Evolutionary conservation across 2,113 vertebrate species (phyloP).

Genomic region (Antidorcas marsupialis): DNA sequence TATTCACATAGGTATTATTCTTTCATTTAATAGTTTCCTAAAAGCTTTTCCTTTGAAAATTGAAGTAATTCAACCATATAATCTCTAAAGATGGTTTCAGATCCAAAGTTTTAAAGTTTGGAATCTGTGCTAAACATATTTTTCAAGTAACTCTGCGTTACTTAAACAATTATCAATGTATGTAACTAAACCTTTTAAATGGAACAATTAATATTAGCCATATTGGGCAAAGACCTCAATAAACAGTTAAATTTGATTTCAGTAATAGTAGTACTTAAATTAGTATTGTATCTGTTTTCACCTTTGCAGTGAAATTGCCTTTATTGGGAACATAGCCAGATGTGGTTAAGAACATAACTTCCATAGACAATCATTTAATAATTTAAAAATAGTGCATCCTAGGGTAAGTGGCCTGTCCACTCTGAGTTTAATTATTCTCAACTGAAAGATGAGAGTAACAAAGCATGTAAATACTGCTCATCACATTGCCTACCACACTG

Average conservation of each 20-base stretch:
- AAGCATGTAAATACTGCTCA: neutral
- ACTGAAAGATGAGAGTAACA: neutral
- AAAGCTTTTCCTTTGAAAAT: neutral
- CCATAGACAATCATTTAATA: neutral
- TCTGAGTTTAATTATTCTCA: neutral
- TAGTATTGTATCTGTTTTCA: neutral
- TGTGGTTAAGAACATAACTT: neutral
- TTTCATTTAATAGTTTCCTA: neutral
- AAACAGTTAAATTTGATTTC: neutral
- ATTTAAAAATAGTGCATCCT: neutral
- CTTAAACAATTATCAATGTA: neutral
- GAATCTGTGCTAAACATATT: neutral
- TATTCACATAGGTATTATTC: neutral
- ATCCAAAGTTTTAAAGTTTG: neutral
- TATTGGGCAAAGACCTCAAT: neutral
- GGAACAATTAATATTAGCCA: neutral
- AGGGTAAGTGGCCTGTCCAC: neutral
- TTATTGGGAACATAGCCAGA: neutral
- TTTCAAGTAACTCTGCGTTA: neutral
- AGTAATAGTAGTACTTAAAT: neutral
- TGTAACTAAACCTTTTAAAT: neutral
- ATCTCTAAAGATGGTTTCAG: neutral
- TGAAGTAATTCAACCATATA: neutral
- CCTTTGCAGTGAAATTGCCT: neutral
- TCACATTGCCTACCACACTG: too few species aligned